Conservation (phyloP, 2,888 invertebrate genomes). For the Sabatieria punctata region DNA sequence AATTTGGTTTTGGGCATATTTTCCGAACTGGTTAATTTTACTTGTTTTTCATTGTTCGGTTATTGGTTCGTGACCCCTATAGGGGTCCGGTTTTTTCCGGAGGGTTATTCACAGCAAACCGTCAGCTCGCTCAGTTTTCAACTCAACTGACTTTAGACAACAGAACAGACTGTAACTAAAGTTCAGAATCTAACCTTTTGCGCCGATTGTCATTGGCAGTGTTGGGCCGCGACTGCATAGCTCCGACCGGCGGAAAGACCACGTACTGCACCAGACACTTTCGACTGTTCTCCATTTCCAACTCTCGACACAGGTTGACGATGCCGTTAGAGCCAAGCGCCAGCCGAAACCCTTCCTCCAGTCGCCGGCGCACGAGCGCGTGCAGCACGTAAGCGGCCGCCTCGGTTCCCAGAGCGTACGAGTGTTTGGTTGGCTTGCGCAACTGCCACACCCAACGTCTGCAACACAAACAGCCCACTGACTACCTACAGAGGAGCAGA, state of each 20-base stretch:
- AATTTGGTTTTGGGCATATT: too few species aligned
- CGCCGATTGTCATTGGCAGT: too few species aligned
- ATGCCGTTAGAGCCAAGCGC: slow-evolving; percentile 55
- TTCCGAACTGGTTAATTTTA: too few species aligned
- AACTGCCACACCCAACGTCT: slow-evolving; percentile 55
- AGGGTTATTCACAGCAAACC: too few species aligned
- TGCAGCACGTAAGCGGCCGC: slow-evolving; percentile 49
- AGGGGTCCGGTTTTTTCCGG: too few species aligned
- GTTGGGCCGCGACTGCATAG: slow-evolving; percentile 6
- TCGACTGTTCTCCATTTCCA: not conserved
- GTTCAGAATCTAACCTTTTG: too few species aligned
- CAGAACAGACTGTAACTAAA: too few species aligned
- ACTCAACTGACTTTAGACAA: too few species aligned
- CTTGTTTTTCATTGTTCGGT: too few species aligned
- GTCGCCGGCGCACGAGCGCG: slow-evolving; percentile 44
- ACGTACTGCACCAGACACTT: slow-evolving; percentile 49
- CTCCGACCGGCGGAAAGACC: slow-evolving; percentile 51
- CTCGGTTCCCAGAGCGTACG: slow-evolving; percentile 40
- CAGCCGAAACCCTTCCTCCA: slow-evolving; percentile 57
- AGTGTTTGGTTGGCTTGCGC: slow-evolving; percentile 38
- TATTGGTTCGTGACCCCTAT: too few species aligned
- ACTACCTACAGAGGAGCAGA: not conserved
- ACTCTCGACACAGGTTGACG: slow-evolving; percentile 49
- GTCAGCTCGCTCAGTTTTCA: too few species aligned
- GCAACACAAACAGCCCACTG: slow-evolving; percentile 16